These are phyloP conservation scores for Procavia capensis DNA, from an alignment of 2,113 vertebrate genomes.

Conservation along the genomic window DNA sequence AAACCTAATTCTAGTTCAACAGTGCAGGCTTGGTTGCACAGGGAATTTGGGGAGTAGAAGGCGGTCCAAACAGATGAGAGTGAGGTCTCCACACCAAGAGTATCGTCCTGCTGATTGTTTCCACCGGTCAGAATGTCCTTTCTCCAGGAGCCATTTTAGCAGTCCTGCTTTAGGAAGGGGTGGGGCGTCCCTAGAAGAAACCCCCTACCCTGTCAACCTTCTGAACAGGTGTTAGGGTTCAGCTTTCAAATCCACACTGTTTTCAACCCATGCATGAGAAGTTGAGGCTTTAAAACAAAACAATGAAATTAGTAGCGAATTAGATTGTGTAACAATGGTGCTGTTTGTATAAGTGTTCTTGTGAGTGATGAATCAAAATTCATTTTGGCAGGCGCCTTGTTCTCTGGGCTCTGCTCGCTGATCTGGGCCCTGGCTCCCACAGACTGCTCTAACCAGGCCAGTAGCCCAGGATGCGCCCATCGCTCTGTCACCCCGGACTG, in stretches of 20 bases:
- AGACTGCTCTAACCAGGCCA: background rate
- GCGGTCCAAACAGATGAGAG: background rate
- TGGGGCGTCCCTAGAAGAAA: background rate
- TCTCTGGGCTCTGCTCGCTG: background rate
- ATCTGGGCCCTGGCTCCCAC: background rate
- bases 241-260: background rate
- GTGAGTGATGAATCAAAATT: constrained; percentile 58
- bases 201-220: background rate
- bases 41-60: no score
- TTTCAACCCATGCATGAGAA: constrained; percentile 34
- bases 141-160: background rate
- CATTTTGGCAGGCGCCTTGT: background rate
- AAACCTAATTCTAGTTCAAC: background rate
- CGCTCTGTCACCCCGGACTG: background rate
- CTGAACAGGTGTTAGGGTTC: background rate
- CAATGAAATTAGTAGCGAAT: constrained; percentile 16
- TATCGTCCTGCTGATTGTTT: background rate
- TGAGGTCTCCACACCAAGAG: background rate
- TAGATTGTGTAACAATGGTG: background rate
- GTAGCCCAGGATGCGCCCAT: background rate
- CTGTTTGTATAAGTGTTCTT: constrained; percentile 35
- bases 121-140: background rate
- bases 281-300: constrained; percentile 46
- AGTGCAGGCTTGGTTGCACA: background rate
- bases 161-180: background rate